Conservation (phyloP, 1,140 invertebrate genomes). For the Metaphire vulgaris region DNA sequence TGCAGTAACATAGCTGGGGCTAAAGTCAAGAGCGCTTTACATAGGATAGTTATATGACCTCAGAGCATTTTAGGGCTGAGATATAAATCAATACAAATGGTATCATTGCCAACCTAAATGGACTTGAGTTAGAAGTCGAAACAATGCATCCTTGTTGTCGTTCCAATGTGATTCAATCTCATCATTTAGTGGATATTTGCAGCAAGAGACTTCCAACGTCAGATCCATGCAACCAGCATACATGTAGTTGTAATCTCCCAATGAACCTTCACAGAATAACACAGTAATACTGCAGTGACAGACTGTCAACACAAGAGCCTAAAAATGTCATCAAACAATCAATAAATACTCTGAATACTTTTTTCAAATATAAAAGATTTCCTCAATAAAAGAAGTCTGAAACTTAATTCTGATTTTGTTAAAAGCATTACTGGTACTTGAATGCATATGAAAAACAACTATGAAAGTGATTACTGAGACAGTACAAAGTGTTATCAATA, state of each 20-base stretch:
- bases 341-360: no score
- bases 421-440: no score
- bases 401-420: no score
- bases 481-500: no score
- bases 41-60: background rate
- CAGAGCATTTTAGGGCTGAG: background rate
- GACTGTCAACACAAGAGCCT: background rate
- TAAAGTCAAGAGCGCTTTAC: no score
- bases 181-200: slow-evolving; percentile 81
- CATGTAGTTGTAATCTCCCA: slow-evolving; percentile 99
- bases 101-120: slow-evolving; percentile 35
- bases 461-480: no score
- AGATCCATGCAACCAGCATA: slow-evolving; percentile 98
- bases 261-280: slow-evolving; percentile 66
- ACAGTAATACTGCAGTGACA: background rate
- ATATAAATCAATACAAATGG: background rate
- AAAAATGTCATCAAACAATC: no score
- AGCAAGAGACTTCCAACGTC: slow-evolving; percentile 93
- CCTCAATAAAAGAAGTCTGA: no score
- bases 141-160: slow-evolving; percentile 77
- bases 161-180: slow-evolving; percentile 84
- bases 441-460: no score
- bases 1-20: no score
- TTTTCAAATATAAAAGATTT: background rate
- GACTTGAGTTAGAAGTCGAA: slow-evolving; percentile 75